Percentiles rank a stretch among this genome's conserved stretches.
These are phyloP conservation scores for Helicolenus hilgendorfi DNA, from an alignment of 2,797 vertebrate genomes.

Conservation along the genomic window DNA sequence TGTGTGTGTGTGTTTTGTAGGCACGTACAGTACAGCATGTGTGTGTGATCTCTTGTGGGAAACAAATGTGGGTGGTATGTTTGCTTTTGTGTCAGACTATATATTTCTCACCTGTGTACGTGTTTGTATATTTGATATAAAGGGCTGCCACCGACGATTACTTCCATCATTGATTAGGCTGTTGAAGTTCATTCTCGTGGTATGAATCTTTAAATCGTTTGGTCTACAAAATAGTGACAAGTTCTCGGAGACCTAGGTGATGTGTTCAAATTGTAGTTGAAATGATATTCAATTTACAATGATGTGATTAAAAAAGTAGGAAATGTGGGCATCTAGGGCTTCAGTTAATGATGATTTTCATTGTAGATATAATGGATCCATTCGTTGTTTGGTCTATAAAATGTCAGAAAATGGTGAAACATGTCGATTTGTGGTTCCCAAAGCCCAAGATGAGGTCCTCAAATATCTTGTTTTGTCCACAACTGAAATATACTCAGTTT, in stretches of 20 bases:
- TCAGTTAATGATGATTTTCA: no score
- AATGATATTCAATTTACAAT: background rate
- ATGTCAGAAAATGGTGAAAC: no score
- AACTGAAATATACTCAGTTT: no score
- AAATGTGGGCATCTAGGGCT: background rate
- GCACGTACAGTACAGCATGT: conserved; percentile 23
- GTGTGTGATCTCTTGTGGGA: conserved; percentile 34
- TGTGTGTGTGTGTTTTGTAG: conserved; percentile 4
- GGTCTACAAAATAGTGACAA: background rate
- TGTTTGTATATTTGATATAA: background rate
- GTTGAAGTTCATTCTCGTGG: background rate
- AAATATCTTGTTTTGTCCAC: no score
- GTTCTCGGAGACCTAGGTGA: background rate
- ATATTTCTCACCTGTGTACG: background rate
- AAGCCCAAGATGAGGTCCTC: no score
- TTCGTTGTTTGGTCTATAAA: no score
- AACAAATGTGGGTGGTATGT: conserved; percentile 38
- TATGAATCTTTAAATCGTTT: background rate
- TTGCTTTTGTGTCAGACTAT: conserved; percentile 27
- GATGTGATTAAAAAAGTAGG: background rate
- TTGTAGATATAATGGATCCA: no score
- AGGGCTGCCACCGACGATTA: background rate
- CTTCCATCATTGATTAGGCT: background rate
- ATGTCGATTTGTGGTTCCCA: no score
- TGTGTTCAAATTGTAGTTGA: background rate